Evolutionary conservation across 2,888 invertebrate species (phyloP), one percentile per base, ranked within the genome.

Genomic region (Hyles lineata): DNA sequence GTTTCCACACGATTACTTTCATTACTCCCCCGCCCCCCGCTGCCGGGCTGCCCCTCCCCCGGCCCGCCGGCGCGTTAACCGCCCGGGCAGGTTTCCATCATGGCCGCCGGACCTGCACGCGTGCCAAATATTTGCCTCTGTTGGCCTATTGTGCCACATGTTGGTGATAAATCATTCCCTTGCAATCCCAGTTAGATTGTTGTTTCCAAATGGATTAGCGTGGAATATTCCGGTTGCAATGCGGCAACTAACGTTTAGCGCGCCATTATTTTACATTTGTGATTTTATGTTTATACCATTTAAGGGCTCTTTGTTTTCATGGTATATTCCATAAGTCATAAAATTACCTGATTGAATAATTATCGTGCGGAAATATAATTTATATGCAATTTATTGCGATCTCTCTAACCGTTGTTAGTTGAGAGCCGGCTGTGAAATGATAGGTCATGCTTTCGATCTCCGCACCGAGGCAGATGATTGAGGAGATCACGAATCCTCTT

Each of bases 1-100:
- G 76, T 77, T 77, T 78, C 77, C 77, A 75, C 77, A 71, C 70
- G 77, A 81, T 76, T 76, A 75, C 74, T 70, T 73, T 74, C 76
- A 74, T 76, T 75, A 74, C 60, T 69, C 72, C 70, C 63, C 75
- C 71, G 70, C 73, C 72, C 75, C 70, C 73, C 78, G 80, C 75
- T 43, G n/a, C 77, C 72, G 77, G 76, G 59, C 74, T 72, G 73
- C 72, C 73, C 35, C 73, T 71, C 60, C 70, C 76, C 71, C 55
- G 43, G 71, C 75, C 75, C 74, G 73, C 70, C 70, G 70, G 71
- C 73, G 75, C 73, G 76, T 80, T 72, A 80, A 63, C 72, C 71
- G 71, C 67, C 67, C 73, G 62, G 52, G 63, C 35, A 58, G 74
- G 73, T 74, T 75, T 74, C 72, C 76, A 74, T 72, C 75, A 78